These are phyloP conservation scores for Grallaria varia DNA, from an alignment of 2,113 vertebrate species.

Conservation along the genomic window DNA sequence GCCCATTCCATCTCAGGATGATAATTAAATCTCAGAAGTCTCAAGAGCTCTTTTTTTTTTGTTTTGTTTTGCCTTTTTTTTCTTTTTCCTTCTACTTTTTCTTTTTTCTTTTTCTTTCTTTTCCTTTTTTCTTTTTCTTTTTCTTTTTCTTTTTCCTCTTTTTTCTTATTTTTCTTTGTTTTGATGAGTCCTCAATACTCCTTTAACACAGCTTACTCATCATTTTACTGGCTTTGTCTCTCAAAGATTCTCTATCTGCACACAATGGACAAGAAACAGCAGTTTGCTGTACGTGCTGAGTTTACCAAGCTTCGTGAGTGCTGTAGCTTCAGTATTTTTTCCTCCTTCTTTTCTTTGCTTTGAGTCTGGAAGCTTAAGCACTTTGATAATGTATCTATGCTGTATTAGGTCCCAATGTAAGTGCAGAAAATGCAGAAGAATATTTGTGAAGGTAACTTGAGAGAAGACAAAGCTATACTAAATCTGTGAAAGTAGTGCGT, in stretches of 20 bases:
- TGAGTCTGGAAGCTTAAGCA: not conserved
- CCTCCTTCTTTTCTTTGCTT: not conserved
- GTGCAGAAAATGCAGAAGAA: not conserved
- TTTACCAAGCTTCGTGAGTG: not conserved
- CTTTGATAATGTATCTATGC: not conserved
- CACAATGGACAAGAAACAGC: not conserved
- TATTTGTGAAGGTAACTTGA: not conserved
- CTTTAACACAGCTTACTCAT: not conserved
- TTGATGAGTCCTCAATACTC: not conserved
- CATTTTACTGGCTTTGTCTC: not conserved
- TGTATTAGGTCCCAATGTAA: not conserved
- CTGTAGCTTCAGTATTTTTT: not conserved
- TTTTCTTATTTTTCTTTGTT: not conserved
- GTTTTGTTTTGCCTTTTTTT: fast-evolving
- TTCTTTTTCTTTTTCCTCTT: fast-evolving
- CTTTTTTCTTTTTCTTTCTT: fast-evolving
- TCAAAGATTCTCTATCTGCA: not conserved
- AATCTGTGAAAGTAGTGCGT: not conserved
- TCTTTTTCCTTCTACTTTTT: not conserved
- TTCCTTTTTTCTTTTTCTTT: fast-evolving
- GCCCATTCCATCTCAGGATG: not conserved
- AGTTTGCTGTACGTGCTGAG: not conserved
- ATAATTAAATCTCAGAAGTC: not conserved
- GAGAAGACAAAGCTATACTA: not conserved
- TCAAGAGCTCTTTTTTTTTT: not conserved